These are phyloP conservation scores for Strongylocentrotus purpuratus DNA, from an alignment of 35 echinoderm and acorn worm genomes.

Conservation along the genomic window DNA sequence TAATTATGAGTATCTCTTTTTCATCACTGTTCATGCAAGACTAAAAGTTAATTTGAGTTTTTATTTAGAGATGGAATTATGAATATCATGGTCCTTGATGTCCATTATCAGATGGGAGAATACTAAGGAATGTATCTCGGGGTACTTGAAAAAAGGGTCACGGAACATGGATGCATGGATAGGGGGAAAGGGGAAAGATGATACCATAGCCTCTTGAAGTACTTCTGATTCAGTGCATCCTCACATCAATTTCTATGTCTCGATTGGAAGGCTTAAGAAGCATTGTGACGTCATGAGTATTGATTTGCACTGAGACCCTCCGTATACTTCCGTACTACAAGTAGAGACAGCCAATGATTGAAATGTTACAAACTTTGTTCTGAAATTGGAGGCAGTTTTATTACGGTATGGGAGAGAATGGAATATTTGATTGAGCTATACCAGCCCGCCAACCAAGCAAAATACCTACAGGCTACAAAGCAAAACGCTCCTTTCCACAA, in stretches of 20 bases:
- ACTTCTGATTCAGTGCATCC: background rate
- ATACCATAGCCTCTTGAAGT: background rate
- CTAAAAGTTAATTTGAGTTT: no score
- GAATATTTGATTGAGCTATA: no score
- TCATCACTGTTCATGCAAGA: no score
- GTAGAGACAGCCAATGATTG: background rate
- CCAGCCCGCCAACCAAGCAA: no score
- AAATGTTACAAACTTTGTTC: background rate
- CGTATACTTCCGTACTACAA: background rate
- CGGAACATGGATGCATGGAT: background rate
- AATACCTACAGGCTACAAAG: no score
- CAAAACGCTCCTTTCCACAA: no score
- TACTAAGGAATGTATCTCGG: background rate
- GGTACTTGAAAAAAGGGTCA: background rate
- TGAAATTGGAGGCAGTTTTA: background rate
- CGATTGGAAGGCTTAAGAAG: background rate
- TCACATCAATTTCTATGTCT: background rate
- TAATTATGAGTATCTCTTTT: no score
- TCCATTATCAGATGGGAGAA: background rate
- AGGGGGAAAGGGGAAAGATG: background rate
- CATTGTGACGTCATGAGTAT: background rate
- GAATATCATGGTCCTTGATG: background rate
- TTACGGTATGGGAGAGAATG: background rate
- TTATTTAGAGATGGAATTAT: background rate
- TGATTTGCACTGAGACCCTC: background rate